Evolutionary conservation across 2,888 invertebrate genomes (phyloP).

Genomic region (Drosophila quinaria): DNA sequence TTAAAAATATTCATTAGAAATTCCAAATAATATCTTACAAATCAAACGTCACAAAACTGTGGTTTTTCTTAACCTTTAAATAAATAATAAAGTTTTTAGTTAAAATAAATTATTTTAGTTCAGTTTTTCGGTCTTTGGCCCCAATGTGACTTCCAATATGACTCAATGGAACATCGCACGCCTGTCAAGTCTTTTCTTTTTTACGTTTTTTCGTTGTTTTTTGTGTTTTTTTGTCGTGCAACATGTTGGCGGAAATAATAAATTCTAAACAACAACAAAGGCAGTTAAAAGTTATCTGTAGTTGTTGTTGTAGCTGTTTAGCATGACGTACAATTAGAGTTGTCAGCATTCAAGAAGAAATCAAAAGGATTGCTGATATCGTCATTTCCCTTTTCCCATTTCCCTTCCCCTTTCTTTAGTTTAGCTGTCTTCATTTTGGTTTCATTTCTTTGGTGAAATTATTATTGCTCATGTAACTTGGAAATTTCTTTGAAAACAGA

Average conservation of each 20-base stretch:
- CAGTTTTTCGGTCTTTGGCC: neutral
- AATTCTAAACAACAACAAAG: conserved; percentile 62
- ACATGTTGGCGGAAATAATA: conserved; percentile 77
- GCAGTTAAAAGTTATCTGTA: conserved; percentile 33
- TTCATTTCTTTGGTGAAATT: conserved; percentile 56
- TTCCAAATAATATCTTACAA: no score
- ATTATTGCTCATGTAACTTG: conserved; percentile 55
- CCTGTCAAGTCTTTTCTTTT: conserved; percentile 52
- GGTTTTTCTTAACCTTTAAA: no score
- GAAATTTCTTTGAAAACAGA: conserved; percentile 32
- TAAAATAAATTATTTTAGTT: neutral
- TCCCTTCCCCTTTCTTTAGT: no score
- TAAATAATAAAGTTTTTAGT: no score
- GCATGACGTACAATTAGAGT: conserved; percentile 45
- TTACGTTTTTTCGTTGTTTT: conserved; percentile 15
- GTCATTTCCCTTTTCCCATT: no score
- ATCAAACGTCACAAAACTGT: no score
- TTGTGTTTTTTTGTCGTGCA: conserved; percentile 41
- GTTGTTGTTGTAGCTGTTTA: conserved; percentile 31
- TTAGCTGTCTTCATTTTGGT: conserved; percentile 39
- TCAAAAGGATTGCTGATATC: conserved; percentile 52
- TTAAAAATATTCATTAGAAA: no score
- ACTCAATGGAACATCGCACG: conserved; percentile 53
- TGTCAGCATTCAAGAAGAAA: conserved; percentile 52
- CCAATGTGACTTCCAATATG: conserved; percentile 28